Evolutionary conservation across 2,888 invertebrate genomes (phyloP).

Genomic region (Polyommatus iphigenia): DNA sequence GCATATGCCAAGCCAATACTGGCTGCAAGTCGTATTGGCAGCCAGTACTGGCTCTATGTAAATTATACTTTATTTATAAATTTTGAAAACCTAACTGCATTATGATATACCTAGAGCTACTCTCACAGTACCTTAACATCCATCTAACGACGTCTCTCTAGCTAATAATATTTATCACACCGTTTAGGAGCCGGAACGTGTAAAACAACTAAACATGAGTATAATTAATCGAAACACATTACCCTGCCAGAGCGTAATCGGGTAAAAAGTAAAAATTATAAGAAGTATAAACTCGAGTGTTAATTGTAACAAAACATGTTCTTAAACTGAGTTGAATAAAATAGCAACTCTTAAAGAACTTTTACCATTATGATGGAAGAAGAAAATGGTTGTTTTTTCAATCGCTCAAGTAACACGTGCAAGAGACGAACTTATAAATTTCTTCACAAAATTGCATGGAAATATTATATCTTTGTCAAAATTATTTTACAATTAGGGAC

Average conservation of each 20-base stretch:
- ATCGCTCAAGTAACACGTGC: constrained; percentile 29
- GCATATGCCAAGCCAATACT: too few relatives aligned
- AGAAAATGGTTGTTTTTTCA: constrained; percentile 23
- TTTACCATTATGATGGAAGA: constrained; percentile 21
- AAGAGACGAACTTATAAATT: constrained; percentile 25
- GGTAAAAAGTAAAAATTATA: background rate
- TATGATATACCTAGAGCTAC: too few relatives aligned
- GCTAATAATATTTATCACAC: too few relatives aligned
- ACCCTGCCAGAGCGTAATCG: background rate
- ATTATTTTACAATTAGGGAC: background rate
- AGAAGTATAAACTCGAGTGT: background rate
- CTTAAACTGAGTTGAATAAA: constrained; percentile 23
- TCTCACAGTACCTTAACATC: too few relatives aligned
- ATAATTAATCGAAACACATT: too few relatives aligned
- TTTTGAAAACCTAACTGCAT: too few relatives aligned
- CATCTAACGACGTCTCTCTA: too few relatives aligned
- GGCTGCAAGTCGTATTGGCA: too few relatives aligned
- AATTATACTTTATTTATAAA: too few relatives aligned
- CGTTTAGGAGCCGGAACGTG: too few relatives aligned
- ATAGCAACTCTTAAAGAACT: constrained; percentile 23
- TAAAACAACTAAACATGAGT: too few relatives aligned
- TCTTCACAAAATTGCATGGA: constrained; percentile 2
- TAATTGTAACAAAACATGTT: constrained; percentile 13
- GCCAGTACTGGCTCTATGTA: too few relatives aligned
- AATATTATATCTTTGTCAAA: constrained; percentile 19